These are phyloP conservation scores for Caenorhabditis drosophilae DNA, from an alignment of 2,888 invertebrate genomes.

Conservation along the genomic window DNA sequence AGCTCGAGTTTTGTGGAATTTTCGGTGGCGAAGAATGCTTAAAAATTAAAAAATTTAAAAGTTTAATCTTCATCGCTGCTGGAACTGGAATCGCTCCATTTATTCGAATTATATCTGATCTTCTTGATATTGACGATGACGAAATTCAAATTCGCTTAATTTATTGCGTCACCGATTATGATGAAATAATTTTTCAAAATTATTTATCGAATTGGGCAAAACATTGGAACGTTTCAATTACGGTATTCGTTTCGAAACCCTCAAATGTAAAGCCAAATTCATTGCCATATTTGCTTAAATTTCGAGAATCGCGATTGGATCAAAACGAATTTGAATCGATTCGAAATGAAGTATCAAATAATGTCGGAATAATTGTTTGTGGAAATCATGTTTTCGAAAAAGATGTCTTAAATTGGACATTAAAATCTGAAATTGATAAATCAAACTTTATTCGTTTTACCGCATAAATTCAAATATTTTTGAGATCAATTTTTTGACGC, in stretches of 20 bases:
- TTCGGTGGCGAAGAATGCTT: constrained; percentile 1
- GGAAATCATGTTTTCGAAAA: constrained; percentile 3
- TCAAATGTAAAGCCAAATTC: background rate
- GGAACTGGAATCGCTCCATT: constrained; percentile 39
- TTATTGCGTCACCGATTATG: constrained; percentile 10
- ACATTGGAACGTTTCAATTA: constrained; percentile 21
- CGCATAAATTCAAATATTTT: background rate
- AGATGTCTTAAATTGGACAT: constrained; percentile 1
- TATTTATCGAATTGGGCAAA: constrained; percentile 9
- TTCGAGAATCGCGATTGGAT: background rate
- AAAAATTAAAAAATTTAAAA: constrained; percentile 1
- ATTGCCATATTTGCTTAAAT: constrained; percentile 1
- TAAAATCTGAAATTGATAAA: background rate
- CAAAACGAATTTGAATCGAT: background rate
- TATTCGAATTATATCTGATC: constrained; percentile 17
- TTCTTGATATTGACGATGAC: constrained; percentile 3
- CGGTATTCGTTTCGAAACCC: background rate
- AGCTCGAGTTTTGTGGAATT: constrained; percentile 19
- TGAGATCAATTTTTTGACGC: background rate
- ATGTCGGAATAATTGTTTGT: constrained; percentile 1
- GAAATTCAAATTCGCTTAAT: constrained; percentile 9
- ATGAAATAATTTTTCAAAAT: constrained; percentile 17
- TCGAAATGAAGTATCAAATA: background rate
- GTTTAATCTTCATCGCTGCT: constrained; percentile 8
- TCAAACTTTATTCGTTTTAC: constrained; percentile 6